Conservation (phyloP, 1,140 invertebrate genomes). For the Heterodera carotae region DNA sequence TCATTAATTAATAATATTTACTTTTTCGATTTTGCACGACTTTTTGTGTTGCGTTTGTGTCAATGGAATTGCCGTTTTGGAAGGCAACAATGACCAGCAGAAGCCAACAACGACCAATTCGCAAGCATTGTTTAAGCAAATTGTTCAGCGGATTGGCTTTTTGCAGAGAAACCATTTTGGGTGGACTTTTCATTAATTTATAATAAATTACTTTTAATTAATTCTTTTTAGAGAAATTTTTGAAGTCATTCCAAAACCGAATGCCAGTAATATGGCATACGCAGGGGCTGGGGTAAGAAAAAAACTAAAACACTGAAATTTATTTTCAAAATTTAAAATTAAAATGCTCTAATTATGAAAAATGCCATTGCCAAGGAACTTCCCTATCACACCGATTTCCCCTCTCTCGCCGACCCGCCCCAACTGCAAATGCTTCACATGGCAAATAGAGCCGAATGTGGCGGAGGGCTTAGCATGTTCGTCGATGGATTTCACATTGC, state of each 20-base stretch:
- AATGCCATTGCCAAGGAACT: constrained; percentile 37
- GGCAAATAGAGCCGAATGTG: constrained; percentile 42
- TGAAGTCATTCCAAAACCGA: constrained; percentile 56
- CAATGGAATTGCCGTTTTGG: constrained; percentile 57
- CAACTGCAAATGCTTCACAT: constrained; percentile 64
- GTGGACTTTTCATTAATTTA: constrained; percentile 30
- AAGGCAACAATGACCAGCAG: too few species aligned
- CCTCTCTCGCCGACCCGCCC: constrained; percentile 55
- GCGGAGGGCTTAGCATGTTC: constrained; percentile 58
- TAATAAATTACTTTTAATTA: constrained; percentile 3
- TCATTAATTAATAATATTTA: too few species aligned
- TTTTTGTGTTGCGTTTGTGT: constrained; percentile 56
- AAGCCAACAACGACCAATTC: constrained; percentile 24
- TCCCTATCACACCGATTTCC: constrained; percentile 63
- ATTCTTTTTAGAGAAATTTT: constrained; percentile 50
- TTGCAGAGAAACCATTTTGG: constrained; percentile 62
- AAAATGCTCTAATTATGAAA: not conserved
- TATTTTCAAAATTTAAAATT: not conserved
- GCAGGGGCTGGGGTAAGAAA: constrained; percentile 27
- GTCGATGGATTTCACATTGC: constrained; percentile 63
- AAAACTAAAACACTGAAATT: not conserved
- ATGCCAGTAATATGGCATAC: constrained; percentile 62
- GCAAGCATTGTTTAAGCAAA: constrained; percentile 49
- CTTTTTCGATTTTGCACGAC: constrained; percentile 54
- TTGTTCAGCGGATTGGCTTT: constrained; percentile 56